Evolutionary conservation across 37 sponge, comb jelly and placozoan species (phyloP), one percentile per base, ranked within the genome.

Genomic region (Ephydatia muelleri): DNA sequence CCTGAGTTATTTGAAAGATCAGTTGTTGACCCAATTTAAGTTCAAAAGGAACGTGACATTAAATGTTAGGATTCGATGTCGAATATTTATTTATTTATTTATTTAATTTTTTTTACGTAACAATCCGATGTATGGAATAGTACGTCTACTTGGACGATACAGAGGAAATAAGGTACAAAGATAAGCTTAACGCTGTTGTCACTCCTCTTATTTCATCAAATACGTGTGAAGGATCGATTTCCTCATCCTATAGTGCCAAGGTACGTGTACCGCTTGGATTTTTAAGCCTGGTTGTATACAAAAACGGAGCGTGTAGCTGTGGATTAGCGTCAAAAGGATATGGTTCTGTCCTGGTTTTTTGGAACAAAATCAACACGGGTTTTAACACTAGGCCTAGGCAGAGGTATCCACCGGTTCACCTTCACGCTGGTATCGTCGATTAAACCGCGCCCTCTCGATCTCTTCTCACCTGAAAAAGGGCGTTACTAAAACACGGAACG

Each of bases 91-190:
- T n/a, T n/a, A n/a, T n/a, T n/a, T n/a, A n/a, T n/a, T n/a, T n/a
- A n/a, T n/a, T n/a, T n/a, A n/a, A n/a, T n/a, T n/a, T n/a, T n/a
- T 77, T 70, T 37, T 22, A 68, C 2, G 49, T 67, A 86, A 32
- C 49, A 70, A 19, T 86, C 71, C 79, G 86, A 86, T 25, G 86
- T 79, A 22, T 86, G 86, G 86, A 65, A 79, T 4, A 86, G 65
- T 86, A 86, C 78, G 66, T 86, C 22, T 80, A 86, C 32, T 31
- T 86, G 36, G 86, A 86, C 12, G 70, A 79, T 43, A 72, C 28
- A 26, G 28, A 23, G 47, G 47, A 16, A 38, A n/a, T 80, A 27
- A 31, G 27, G 16, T 35, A 86, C 86, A 86, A 79, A 35, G 86
- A 79, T 30, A 68, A 86, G 38, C 48, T 85, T 48, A 77, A 68